Base-by-base conservation (phyloP, 2,888 invertebrate genomes). In the Octonoba sinensis region DNA sequence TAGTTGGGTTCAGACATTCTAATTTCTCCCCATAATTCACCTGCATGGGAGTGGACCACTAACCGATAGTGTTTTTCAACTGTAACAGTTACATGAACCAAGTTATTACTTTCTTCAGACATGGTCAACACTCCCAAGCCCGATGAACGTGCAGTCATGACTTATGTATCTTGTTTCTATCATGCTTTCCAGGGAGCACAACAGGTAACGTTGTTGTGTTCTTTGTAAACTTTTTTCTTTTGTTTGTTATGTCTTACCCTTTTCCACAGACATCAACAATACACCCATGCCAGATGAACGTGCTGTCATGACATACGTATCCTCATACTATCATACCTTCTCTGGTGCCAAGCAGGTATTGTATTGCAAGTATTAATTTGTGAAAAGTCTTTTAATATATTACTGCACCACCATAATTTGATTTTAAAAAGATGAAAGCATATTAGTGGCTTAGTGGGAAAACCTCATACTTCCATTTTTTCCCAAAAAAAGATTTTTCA, bases 101-200 rank as follows among this genome's bases (percentile, higher is more conserved):
- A 27, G 36, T 49, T 54, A 60, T 74, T 81, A 60, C 74, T 75
- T 46, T 70, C 64, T 67, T 44, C 71, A 99, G 99, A 99, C 94
- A 93, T 99, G 93, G 97, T 99, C 92, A 98, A 98, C 94, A 97
- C 96, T 88, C 96, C 96, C 89, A 98, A 97, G 92, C 99, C 99
- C 90, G 99, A 99, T 91, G 99, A 99, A 92, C 95, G 99, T 91
- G 99, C 99, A 90, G 97, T 99, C 90, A 99, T 99, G 99, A 99
- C 99, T 88, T 99, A 99, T 91, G 99, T 99, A 91, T 99, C 99
- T 90, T 98, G 99, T 92, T 99, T 98, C 93, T 99, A 99, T 92
- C 99, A 99, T 92, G 99, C 99, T 91, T 99, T 99, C 95, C 97
- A 98, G 92, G 98, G 99, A 91, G 96, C 96, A 90, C 96, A 96